Base-by-base conservation (phyloP, 2,113 vertebrate genomes). In the Ameiurus melas region DNA sequence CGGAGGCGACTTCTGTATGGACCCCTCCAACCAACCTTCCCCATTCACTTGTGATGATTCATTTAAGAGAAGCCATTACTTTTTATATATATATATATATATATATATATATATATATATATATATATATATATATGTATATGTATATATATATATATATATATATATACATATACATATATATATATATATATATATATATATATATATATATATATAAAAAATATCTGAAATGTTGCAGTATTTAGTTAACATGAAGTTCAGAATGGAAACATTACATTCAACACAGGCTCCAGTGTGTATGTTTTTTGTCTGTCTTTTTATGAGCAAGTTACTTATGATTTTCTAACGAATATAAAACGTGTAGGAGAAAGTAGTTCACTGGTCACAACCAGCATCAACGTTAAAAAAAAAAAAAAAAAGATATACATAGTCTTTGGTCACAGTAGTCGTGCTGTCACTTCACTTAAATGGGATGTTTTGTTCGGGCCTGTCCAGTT, bases 1-100 rank as follows among this genome's bases (percentile, higher is more conserved):
- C 84, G 88, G 53, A 89, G 92, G 77, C 87, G 85, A 57, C 90
- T 92, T 68, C 88, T 86, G 36, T 92, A 91, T 20, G 83, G 85
- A 7, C 78, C 86, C 39, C 57, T 66, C 7, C 90, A 87, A 62
- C 10, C 43, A 82, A n/a, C 3, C 1, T 64, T 70, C 75, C 27
- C 60, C 39, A 27, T 13, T 33, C 0, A 0, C n/a, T 70, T 79
- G 12, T 19, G 39, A 78, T 53, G 20, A 10, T 5, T 79, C 4
- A 19, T 36, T 70, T 36, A 33, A 6, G 2, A 36, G 68, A 70
- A 22, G 33, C 8, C 27, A 33, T 75, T 20, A 13, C 20, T 22
- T 43, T 43, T 43, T 43, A n/a, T n/a, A n/a, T n/a, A n/a, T n/a
- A n/a, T n/a, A n/a, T n/a, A n/a, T n/a, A n/a, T n/a, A n/a, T n/a